These are phyloP conservation scores for Nipponia nippon DNA, from an alignment of 2,113 vertebrate genomes.

Conservation along the genomic window DNA sequence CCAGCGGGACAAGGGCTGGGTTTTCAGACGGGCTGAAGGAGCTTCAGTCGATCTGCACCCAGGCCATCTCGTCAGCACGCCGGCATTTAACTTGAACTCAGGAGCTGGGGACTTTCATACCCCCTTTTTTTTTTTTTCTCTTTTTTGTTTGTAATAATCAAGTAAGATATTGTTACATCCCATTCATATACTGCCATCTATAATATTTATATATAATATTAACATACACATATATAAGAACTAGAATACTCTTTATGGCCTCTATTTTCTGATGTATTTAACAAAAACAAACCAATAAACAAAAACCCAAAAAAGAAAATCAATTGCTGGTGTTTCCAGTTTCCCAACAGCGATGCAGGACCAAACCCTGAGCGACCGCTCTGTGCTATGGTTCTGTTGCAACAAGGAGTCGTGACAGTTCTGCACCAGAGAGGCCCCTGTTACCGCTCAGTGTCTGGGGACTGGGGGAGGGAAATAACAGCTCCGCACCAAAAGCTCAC, in stretches of 20 bases:
- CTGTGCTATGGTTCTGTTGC: background rate
- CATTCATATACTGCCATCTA: background rate
- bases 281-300: background rate
- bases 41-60: fast-evolving
- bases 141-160: background rate
- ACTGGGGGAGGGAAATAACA: background rate
- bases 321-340: conserved; percentile 67
- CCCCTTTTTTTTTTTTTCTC: background rate
- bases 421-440: background rate
- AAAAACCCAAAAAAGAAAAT: background rate
- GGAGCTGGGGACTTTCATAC: background rate
- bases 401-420: background rate
- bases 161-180: background rate
- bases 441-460: background rate
- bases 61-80: fast-evolving
- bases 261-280: background rate
- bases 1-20: background rate
- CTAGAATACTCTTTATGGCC: background rate
- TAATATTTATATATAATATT: background rate
- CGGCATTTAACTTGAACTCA: background rate
- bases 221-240: background rate
- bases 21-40: background rate
- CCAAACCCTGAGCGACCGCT: background rate
- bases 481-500: background rate
- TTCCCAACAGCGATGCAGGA: conserved; percentile 7